These are phyloP conservation scores for Zingel zingel DNA, from an alignment of 2,113 vertebrate species.

Conservation along the genomic window DNA sequence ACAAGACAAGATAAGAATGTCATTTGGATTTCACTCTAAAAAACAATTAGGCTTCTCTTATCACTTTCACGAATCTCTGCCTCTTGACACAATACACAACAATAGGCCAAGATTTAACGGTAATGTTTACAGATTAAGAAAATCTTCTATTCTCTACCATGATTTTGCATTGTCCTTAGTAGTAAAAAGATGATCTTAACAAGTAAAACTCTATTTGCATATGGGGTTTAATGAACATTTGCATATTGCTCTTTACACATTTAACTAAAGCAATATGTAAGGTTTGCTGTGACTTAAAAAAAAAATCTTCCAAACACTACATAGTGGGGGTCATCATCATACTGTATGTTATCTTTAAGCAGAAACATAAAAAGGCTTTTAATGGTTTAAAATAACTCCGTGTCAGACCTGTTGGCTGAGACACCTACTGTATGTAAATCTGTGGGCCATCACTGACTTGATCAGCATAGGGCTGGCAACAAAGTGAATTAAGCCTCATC, in stretches of 20 bases:
- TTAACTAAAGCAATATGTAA: conserved; percentile 50
- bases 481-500: conserved; percentile 84
- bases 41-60: conserved; percentile 75
- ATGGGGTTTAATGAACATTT: conserved; percentile 53
- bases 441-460: conserved; percentile 73
- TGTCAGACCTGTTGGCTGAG: conserved; percentile 74
- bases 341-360: conserved; percentile 45
- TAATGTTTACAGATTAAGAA: conserved; percentile 60
- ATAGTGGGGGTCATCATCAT: conserved; percentile 63
- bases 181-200: conserved; percentile 68
- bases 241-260: conserved; percentile 57
- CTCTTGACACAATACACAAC: conserved; percentile 64
- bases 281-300: conserved; percentile 63
- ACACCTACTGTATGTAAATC: conserved; percentile 75
- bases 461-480: conserved; percentile 81
- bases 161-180: conserved; percentile 58
- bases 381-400: conserved; percentile 28
- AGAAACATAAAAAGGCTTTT: conserved; percentile 35
- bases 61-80: conserved; percentile 67
- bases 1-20: conserved; percentile 74
- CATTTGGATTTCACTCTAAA: conserved; percentile 71
- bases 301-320: conserved; percentile 57
- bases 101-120: conserved; percentile 43
- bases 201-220: conserved; percentile 71
- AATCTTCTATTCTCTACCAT: conserved; percentile 42